Conservation (phyloP, 2,797 vertebrate species). For the Gephyroberyx darwinii region DNA sequence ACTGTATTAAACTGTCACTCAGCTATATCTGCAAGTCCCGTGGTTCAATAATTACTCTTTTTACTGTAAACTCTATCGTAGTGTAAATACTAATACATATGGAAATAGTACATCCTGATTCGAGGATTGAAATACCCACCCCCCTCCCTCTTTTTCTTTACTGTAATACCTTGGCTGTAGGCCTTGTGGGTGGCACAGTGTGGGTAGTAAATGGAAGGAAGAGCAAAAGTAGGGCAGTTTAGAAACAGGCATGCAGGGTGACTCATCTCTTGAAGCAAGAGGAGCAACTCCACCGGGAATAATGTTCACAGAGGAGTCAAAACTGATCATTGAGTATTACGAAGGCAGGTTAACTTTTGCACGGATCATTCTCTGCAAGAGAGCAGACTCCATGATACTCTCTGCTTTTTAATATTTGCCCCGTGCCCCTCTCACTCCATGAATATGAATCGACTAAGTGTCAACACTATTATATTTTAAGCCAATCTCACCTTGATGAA, state of each 20-base stretch:
- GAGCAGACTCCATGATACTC: slow-evolving; percentile 28
- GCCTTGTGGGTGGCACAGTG: slow-evolving; percentile 10
- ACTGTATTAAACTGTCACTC: slow-evolving; percentile 48
- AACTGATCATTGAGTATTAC: slow-evolving; percentile 40
- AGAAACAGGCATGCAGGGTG: slow-evolving; percentile 35
- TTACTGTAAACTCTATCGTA: slow-evolving; percentile 15
- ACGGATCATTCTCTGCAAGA: slow-evolving; percentile 41
- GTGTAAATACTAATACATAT: slow-evolving; percentile 21
- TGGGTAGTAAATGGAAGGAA: neutral
- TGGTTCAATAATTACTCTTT: slow-evolving; percentile 39
- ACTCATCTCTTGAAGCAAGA: slow-evolving; percentile 41
- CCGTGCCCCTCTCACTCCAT: slow-evolving; percentile 16
- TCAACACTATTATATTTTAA: slow-evolving; percentile 18
- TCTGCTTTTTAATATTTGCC: slow-evolving; percentile 46
- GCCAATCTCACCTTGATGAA: slow-evolving; percentile 20
- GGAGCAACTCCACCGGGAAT: slow-evolving; percentile 31
- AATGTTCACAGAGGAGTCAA: slow-evolving; percentile 30
- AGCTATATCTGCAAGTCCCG: slow-evolving; percentile 11
- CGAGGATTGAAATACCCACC: slow-evolving; percentile 9
- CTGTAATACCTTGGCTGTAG: neutral
- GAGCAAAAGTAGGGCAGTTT: slow-evolving; percentile 38
- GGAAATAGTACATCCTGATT: slow-evolving; percentile 40
- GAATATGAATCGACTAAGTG: slow-evolving; percentile 35
- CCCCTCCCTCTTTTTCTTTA: neutral
- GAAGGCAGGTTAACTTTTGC: slow-evolving; percentile 45